phyloP scores from a whole-genome alignment of 2,888 invertebrate species.

The Smittia aterrima region DNA sequence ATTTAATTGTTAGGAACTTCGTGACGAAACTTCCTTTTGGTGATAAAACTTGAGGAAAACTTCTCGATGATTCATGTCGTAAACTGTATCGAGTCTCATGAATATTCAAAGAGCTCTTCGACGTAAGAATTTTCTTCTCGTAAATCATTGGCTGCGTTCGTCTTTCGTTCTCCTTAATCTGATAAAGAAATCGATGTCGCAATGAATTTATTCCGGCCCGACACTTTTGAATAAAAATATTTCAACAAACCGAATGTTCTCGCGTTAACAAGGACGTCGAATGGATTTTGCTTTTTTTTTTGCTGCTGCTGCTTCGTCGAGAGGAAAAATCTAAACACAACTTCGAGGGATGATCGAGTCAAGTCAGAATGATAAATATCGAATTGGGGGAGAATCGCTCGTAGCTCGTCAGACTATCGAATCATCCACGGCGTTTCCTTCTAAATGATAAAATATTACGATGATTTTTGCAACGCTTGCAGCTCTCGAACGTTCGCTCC shows the following conservation, averaged over 20 bases:
- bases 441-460: conserved; percentile 14
- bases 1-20: background rate
- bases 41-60: background rate
- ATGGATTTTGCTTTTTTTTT: conserved; percentile 1
- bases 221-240: conserved; percentile 13
- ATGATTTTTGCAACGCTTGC: background rate
- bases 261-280: background rate
- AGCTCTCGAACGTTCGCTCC: background rate
- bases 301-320: background rate
- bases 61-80: background rate
- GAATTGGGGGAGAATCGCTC: conserved; percentile 2
- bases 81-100: background rate
- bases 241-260: conserved; percentile 6
- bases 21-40: background rate
- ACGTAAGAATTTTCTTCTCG: background rate
- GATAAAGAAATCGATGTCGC: conserved; percentile 20
- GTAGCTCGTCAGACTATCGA: conserved; percentile 2
- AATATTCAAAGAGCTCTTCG: background rate
- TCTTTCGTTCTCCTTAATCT: conserved; percentile 3
- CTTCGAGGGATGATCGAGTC: conserved; percentile 12
- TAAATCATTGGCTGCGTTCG: background rate
- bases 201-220: conserved; percentile 21
- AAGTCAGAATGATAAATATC: background rate
- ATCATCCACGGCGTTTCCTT: background rate
- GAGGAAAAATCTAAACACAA: background rate